Evolutionary conservation across 2,797 vertebrate genomes (phyloP).

Genomic region (Leucoraja ocellata): DNA sequence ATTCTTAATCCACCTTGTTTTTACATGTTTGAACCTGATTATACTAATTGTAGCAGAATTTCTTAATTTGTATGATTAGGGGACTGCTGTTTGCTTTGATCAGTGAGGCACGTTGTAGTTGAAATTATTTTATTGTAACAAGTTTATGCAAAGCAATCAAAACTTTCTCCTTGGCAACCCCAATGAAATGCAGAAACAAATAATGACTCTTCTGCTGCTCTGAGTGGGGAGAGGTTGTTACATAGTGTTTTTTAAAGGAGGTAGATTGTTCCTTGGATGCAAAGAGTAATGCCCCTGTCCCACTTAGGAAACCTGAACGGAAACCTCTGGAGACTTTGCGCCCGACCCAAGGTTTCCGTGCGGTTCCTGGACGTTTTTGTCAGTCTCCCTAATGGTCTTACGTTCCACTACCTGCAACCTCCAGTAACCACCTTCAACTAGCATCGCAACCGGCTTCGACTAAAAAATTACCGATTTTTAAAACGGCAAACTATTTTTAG

Average conservation of each 20-base stretch:
- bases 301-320: too few relatives aligned
- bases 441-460: too few relatives aligned
- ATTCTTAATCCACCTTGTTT: background rate
- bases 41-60: background rate
- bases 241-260: background rate
- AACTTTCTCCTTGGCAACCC: background rate
- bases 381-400: too few relatives aligned
- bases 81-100: background rate
- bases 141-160: background rate
- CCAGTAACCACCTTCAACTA: too few relatives aligned
- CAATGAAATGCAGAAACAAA: background rate
- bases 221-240: background rate
- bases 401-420: too few relatives aligned
- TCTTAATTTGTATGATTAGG: background rate
- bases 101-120: background rate
- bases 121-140: background rate
- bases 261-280: background rate
- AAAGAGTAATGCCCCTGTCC: background rate
- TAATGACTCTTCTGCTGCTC: background rate
- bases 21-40: background rate
- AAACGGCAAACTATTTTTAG: too few relatives aligned
- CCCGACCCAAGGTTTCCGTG: too few relatives aligned
- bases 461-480: too few relatives aligned
- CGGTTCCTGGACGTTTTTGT: too few relatives aligned
- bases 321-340: too few relatives aligned